Evolutionary conservation across 1,140 invertebrate genomes (phyloP).

Genomic region (Schlechtendalia chinensis): DNA sequence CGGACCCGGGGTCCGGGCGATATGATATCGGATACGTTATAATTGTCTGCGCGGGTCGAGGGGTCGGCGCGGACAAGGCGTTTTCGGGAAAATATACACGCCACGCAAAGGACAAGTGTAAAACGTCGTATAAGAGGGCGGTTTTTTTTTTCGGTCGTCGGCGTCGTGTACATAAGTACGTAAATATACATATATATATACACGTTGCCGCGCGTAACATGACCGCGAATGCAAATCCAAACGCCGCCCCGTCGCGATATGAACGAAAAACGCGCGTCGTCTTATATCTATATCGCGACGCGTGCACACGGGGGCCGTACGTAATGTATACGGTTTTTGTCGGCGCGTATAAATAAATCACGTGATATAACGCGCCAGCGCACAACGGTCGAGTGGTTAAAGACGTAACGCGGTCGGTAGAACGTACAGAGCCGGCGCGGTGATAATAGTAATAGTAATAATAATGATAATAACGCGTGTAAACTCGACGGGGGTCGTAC

Average conservation of each 20-base stretch:
- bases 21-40: constrained; percentile 18
- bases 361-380: neutral
- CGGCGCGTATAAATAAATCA: neutral
- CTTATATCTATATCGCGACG: no score
- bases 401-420: no score
- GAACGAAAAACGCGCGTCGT: no score
- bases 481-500: neutral
- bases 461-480: neutral
- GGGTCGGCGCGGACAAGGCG: neutral
- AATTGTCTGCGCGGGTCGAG: neutral
- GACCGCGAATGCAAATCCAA: constrained; percentile 9
- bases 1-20: neutral
- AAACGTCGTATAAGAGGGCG: constrained; percentile 9
- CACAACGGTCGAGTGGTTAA: no score
- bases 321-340: constrained; percentile 15
- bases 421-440: no score
- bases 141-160: neutral
- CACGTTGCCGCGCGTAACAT: neutral
- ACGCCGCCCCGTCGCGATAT: constrained; percentile 10
- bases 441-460: no score
- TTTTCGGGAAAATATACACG: neutral
- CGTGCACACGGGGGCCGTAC: no score
- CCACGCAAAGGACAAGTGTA: constrained; percentile 16
- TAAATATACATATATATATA: no score
- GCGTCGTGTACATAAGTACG: no score